Evolutionary conservation across 2,113 vertebrate species (phyloP).

Genomic region (Salvator merianae): DNA sequence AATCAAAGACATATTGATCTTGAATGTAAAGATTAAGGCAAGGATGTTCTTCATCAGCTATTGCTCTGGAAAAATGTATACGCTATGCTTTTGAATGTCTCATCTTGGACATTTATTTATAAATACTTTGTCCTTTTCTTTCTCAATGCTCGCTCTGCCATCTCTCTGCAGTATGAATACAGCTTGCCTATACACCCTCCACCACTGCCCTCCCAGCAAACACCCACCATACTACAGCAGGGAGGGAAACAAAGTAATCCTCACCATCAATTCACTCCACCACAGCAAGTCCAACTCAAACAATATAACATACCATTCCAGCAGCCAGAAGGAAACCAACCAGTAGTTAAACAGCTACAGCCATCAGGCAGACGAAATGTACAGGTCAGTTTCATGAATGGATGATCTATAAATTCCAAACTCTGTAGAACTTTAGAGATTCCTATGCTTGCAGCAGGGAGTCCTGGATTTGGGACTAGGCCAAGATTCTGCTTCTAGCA

Average conservation of each 20-base stretch:
- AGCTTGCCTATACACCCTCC: conserved; percentile 53
- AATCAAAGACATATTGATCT: not conserved
- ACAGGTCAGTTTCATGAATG: conserved; percentile 17
- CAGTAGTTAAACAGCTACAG: conserved; percentile 30
- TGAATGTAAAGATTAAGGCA: too few relatives aligned
- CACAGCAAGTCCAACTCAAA: conserved; percentile 5
- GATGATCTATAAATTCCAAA: not conserved
- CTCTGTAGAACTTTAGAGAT: not conserved
- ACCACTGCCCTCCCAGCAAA: conserved; percentile 53
- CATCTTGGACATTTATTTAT: not conserved
- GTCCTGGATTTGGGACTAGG: too few relatives aligned
- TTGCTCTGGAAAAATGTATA: not conserved
- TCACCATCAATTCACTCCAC: conserved; percentile 20
- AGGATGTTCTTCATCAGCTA: too few relatives aligned
- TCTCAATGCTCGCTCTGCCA: conserved; percentile 14
- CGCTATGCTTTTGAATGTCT: not conserved
- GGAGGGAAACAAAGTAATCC: conserved; percentile 35
- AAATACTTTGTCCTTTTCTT: not conserved
- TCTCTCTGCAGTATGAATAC: conserved; percentile 61
- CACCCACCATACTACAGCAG: conserved; percentile 39
- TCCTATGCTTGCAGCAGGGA: not conserved
- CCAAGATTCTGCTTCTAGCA: not conserved
- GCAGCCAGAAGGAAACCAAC: conserved; percentile 45
- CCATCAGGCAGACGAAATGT: conserved; percentile 45
- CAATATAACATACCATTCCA: conserved; percentile 14